Percentiles rank a stretch among this genome's conserved stretches.
These are phyloP conservation scores for Adineta ricciae DNA, from an alignment of 2,888 invertebrate species.

Conservation along the genomic window DNA sequence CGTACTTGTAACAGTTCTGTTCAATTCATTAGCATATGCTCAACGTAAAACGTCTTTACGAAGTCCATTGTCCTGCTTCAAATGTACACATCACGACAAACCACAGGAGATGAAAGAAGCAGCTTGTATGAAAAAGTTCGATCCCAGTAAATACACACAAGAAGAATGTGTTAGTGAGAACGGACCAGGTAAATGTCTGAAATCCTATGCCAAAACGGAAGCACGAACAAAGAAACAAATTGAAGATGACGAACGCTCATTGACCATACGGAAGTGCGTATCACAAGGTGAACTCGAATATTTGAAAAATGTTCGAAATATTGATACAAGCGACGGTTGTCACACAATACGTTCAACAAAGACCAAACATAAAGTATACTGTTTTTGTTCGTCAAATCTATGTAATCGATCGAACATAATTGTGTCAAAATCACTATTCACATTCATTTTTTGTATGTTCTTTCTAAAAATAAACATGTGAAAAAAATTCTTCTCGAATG, in stretches of 20 bases:
- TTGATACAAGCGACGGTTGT: constrained; percentile 29
- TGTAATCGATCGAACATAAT: background rate
- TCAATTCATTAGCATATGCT: background rate
- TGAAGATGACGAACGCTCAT: constrained; percentile 30
- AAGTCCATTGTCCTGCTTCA: background rate
- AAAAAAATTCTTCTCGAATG: background rate
- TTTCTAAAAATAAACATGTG: background rate
- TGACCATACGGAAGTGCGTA: constrained; percentile 33
- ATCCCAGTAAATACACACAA: constrained; percentile 30
- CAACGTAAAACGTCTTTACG: background rate
- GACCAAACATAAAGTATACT: constrained; percentile 31
- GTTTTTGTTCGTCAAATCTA: constrained; percentile 33
- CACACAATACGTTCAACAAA: constrained; percentile 32
- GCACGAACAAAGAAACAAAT: constrained; percentile 33
- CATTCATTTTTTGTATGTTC: background rate
- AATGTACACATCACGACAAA: background rate
- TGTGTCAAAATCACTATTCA: background rate
- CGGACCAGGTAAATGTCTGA: constrained; percentile 30
- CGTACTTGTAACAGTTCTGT: background rate
- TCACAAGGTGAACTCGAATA: constrained; percentile 31
- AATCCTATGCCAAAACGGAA: constrained; percentile 32
- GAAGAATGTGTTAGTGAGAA: constrained; percentile 27
- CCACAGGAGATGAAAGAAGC: constrained; percentile 4
- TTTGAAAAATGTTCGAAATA: constrained; percentile 17
- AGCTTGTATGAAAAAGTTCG: constrained; percentile 34